Evolutionary conservation across 2,797 vertebrate species (phyloP).

Genomic region (Myotis planiceps): DNA sequence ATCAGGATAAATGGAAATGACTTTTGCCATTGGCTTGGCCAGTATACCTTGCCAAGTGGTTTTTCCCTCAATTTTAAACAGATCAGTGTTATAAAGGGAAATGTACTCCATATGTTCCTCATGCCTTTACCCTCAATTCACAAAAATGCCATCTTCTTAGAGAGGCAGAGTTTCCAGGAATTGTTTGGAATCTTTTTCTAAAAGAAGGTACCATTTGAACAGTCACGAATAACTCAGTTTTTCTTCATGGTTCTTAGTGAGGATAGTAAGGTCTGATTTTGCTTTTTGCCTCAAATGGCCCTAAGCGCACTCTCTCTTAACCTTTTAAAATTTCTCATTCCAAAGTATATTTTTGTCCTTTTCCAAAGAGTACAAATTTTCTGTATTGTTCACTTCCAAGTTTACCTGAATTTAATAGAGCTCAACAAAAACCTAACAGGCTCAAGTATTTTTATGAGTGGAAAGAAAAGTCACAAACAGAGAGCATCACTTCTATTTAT

Average conservation of each 20-base stretch:
- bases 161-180: conserved; percentile 74
- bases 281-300: conserved; percentile 2
- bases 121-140: conserved; percentile 68
- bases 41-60: conserved; percentile 61
- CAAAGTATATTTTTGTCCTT: conserved; percentile 16
- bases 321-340: conserved; percentile 54
- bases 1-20: conserved; percentile 72
- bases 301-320: neutral
- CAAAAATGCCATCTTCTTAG: conserved; percentile 76
- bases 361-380: conserved; percentile 58
- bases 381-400: conserved; percentile 60
- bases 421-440: conserved; percentile 56
- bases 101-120: conserved; percentile 73
- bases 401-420: conserved; percentile 73
- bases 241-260: conserved; percentile 1
- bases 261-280: conserved; percentile 30
- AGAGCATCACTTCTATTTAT: conserved; percentile 23
- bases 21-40: conserved; percentile 70
- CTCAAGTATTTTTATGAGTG: conserved; percentile 69
- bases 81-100: conserved; percentile 70
- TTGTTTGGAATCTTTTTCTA: conserved; percentile 48
- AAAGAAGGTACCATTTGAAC: conserved; percentile 36
- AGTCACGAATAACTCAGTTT: conserved; percentile 48
- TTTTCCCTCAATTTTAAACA: conserved; percentile 77
- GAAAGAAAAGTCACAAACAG: conserved; percentile 51